Evolutionary conservation across 2,888 invertebrate genomes (phyloP).

Genomic region (Dolichopus griseipennis): DNA sequence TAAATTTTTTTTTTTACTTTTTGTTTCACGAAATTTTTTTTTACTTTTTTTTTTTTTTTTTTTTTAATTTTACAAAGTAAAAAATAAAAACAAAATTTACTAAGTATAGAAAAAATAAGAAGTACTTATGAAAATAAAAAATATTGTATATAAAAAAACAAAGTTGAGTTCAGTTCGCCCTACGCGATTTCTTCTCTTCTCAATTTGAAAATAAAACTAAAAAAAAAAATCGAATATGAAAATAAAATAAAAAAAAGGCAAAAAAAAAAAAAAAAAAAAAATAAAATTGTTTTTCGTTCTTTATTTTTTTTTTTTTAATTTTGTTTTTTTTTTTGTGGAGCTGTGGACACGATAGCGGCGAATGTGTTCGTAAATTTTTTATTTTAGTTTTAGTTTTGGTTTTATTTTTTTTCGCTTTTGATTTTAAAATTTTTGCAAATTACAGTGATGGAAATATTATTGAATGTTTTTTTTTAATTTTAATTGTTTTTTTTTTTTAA

Average conservation of each 20-base stretch:
- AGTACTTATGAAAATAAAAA: too few relatives aligned
- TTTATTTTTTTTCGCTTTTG: background rate
- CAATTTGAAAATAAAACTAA: slow-evolving; percentile 3
- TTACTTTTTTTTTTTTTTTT: background rate
- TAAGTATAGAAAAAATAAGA: background rate
- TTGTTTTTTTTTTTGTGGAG: too few relatives aligned
- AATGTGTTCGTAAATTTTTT: slow-evolving; percentile 1
- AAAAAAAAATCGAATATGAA: background rate
- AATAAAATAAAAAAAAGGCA: too few relatives aligned
- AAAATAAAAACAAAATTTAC: background rate
- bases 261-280: background rate
- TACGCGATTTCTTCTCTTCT: background rate
- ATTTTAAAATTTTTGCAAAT: background rate
- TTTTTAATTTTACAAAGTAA: background rate
- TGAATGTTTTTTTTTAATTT: too few relatives aligned
- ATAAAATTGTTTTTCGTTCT: background rate
- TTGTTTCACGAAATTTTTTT: background rate
- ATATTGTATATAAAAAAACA: too few relatives aligned
- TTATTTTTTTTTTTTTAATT: background rate
- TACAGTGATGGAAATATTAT: background rate
- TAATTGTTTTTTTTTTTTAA: too few relatives aligned
- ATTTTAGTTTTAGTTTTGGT: background rate
- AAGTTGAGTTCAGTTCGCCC: background rate
- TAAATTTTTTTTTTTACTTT: background rate
- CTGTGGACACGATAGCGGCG: background rate